Conservation (phyloP, 2,888 invertebrate species). For the Rhorus exstirpatorius region DNA sequence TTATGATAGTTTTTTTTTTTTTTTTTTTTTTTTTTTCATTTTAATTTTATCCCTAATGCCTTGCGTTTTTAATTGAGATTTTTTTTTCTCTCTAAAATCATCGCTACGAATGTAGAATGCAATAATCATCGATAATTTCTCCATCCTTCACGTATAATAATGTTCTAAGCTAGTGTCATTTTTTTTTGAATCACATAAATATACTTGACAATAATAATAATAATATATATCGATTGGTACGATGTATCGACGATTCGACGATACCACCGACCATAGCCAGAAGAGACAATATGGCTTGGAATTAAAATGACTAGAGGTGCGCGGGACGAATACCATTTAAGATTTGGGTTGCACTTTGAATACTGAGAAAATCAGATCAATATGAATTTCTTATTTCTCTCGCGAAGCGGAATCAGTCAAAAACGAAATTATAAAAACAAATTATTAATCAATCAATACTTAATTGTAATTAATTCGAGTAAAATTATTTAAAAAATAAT, state of each 20-base stretch:
- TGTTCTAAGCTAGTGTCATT: constrained; percentile 53
- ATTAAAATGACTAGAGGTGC: constrained; percentile 51
- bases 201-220: constrained; percentile 62
- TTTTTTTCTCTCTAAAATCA: constrained; percentile 57
- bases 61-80: constrained; percentile 20
- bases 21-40: constrained; percentile 5
- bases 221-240: constrained; percentile 51
- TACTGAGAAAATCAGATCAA: constrained; percentile 46
- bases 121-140: constrained; percentile 2
- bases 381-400: neutral
- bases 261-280: constrained; percentile 41
- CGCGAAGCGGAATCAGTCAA: too few species aligned
- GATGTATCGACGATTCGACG: constrained; percentile 60
- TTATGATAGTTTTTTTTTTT: constrained; percentile 13
- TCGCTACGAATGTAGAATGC: constrained; percentile 12
- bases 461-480: too few species aligned
- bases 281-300: constrained; percentile 44
- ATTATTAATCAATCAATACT: too few species aligned
- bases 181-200: constrained; percentile 48
- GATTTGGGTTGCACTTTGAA: constrained; percentile 42
- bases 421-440: too few species aligned
- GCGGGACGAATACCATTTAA: constrained; percentile 1
- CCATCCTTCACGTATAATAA: constrained; percentile 31
- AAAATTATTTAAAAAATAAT: too few species aligned
- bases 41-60: constrained; percentile 38